Conservation (phyloP, 2,888 invertebrate species). For the Lumbricus terrestris region DNA sequence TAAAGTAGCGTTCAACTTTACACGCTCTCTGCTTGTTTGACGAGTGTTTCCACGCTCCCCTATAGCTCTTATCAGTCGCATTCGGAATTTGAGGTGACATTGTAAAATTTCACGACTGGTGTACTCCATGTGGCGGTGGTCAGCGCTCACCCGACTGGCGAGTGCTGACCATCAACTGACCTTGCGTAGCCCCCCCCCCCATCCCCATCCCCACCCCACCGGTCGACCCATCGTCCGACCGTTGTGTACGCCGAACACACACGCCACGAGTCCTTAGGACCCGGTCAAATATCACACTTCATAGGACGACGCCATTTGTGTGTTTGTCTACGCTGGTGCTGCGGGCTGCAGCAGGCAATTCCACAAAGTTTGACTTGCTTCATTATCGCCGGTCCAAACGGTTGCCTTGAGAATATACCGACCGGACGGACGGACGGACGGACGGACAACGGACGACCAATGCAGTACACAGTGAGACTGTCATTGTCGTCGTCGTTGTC, state of each 20-base stretch:
- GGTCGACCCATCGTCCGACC: slow-evolving; percentile 11
- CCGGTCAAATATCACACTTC: slow-evolving; percentile 15
- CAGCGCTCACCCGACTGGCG: neutral
- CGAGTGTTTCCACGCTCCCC: neutral
- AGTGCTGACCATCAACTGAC: neutral
- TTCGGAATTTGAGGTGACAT: neutral
- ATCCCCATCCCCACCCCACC: neutral
- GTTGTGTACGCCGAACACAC: neutral
- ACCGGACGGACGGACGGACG: neutral
- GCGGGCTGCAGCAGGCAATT: neutral
- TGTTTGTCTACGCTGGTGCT: slow-evolving; percentile 8
- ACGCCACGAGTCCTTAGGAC: slow-evolving; percentile 5
- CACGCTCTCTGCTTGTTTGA: neutral
- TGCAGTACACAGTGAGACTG: neutral
- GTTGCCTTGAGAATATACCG: slow-evolving; percentile 9
- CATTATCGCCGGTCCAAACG: slow-evolving; percentile 10
- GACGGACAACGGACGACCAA: neutral
- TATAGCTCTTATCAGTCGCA: neutral
- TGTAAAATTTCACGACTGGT: slow-evolving; percentile 4
- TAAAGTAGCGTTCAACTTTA: neutral
- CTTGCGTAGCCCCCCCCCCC: neutral
- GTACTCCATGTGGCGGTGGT: neutral
- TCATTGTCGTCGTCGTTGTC: too few species aligned
- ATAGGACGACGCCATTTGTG: slow-evolving; percentile 11
- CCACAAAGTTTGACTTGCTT: slow-evolving; percentile 13